Percentiles rank a stretch among this genome's conserved stretches.
These are phyloP conservation scores for Synanthedon andrenaeformis DNA, from an alignment of 2,888 invertebrate species.

Conservation along the genomic window DNA sequence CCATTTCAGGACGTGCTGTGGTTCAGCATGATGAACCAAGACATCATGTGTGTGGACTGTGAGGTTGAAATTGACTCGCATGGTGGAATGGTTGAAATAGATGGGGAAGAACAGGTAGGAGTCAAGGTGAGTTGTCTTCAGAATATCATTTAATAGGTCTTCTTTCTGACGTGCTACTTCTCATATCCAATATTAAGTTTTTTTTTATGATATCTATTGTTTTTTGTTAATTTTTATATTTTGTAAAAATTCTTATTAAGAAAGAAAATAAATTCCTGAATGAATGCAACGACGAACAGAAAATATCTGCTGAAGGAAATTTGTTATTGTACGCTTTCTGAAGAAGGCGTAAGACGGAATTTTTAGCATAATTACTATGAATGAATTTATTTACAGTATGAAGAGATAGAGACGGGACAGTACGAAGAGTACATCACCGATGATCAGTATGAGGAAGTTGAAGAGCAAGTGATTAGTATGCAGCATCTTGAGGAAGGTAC, in stretches of 20 bases:
- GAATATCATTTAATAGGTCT: not conserved
- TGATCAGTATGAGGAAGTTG: conserved; percentile 64
- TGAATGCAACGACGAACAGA: too few relatives aligned
- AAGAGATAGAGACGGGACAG: conserved; percentile 61
- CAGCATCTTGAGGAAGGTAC: conserved; percentile 63
- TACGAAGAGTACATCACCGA: conserved; percentile 66
- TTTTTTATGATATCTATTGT: too few relatives aligned
- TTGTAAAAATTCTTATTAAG: too few relatives aligned
- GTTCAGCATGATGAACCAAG: conserved; percentile 62
- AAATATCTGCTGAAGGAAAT: too few relatives aligned
- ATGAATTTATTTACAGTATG: conserved; percentile 40
- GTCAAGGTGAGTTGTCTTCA: conserved; percentile 43
- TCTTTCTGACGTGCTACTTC: not conserved
- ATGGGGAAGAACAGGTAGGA: conserved; percentile 62
- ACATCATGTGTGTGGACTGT: conserved; percentile 63
- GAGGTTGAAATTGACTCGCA: conserved; percentile 69
- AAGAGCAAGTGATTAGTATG: conserved; percentile 65
- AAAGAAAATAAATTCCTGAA: too few relatives aligned
- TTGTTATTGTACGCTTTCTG: too few relatives aligned
- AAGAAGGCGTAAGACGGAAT: too few relatives aligned
- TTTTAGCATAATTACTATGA: too few relatives aligned
- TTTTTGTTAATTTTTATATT: too few relatives aligned
- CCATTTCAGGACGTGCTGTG: not conserved
- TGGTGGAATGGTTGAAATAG: conserved; percentile 64
- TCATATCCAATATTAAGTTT: too few relatives aligned